A percentile compares a stretch with the other conserved stretches of the same genome.
These are phyloP conservation scores for Whitmania pigra DNA, from an alignment of 1,140 invertebrate species.

Conservation along the genomic window DNA sequence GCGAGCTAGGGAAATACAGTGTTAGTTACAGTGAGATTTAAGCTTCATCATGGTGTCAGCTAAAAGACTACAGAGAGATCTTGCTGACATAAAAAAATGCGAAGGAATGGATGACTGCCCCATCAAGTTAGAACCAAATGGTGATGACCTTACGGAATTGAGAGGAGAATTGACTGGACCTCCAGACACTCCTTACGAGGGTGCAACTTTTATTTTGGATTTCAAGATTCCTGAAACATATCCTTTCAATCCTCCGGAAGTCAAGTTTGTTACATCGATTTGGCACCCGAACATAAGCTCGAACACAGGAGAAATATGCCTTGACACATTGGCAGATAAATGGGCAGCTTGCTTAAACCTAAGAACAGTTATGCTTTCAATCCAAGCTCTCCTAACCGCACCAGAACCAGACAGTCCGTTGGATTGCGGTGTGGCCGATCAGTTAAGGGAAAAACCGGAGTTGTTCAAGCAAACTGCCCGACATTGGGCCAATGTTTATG, in stretches of 20 bases:
- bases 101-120: slow-evolving; percentile 71
- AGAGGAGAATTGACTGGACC: slow-evolving; percentile 64
- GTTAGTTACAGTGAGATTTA: too few species aligned
- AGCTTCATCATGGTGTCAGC: too few species aligned
- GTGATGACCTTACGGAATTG: slow-evolving; percentile 78
- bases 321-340: slow-evolving; percentile 98
- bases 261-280: slow-evolving; percentile 82
- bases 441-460: slow-evolving; percentile 79
- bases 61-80: too few species aligned
- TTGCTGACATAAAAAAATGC: too few species aligned
- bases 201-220: slow-evolving; percentile 79
- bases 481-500: slow-evolving; percentile 93
- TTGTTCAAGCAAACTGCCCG: slow-evolving; percentile 76
- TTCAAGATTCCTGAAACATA: slow-evolving; percentile 98
- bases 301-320: slow-evolving; percentile 92
- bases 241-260: slow-evolving; percentile 96
- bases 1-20: too few species aligned
- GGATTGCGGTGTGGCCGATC: slow-evolving; percentile 74
- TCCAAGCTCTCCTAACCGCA: slow-evolving; percentile 62
- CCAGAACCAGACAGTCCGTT: slow-evolving; percentile 89
- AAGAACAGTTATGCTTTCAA: slow-evolving; percentile 77
- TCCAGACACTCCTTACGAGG: slow-evolving; percentile 91
- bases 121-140: slow-evolving; percentile 82
- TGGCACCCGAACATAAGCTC: slow-evolving; percentile 99
- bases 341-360: slow-evolving; percentile 99